A percentile compares a stretch with the other conserved stretches of the same genome.
phyloP scores from a whole-genome alignment of 1,140 invertebrate species.

The Tetragnatha versicolor region DNA sequence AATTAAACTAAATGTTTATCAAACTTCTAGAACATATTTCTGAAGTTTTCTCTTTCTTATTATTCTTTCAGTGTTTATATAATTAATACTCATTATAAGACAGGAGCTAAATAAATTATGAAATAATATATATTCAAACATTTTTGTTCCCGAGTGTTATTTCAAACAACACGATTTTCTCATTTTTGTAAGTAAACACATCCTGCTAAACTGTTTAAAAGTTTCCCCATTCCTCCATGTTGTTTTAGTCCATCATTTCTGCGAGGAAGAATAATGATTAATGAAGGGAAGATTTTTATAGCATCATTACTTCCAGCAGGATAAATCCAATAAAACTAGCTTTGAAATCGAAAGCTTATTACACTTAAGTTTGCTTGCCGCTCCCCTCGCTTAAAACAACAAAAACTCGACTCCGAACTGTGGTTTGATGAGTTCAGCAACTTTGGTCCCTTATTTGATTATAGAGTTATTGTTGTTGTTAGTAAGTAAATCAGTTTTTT shows the following conservation, averaged over 20 bases:
- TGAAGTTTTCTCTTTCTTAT: no score
- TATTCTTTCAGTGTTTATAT: no score
- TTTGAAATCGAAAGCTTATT: slow-evolving; percentile 42
- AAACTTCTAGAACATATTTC: no score
- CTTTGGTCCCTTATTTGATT: slow-evolving; percentile 4
- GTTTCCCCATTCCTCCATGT: neutral
- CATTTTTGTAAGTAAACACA: no score
- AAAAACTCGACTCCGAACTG: neutral
- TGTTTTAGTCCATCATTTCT: slow-evolving; percentile 10
- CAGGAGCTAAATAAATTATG: no score
- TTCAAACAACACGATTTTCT: no score
- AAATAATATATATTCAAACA: no score
- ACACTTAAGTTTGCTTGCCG: slow-evolving; percentile 22
- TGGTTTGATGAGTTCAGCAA: neutral
- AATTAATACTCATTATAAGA: no score
- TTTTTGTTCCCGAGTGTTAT: no score
- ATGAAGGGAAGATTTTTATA: slow-evolving; percentile 36
- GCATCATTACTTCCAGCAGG: slow-evolving; percentile 17
- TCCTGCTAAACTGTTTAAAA: neutral
- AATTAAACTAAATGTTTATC: no score
- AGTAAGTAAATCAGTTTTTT: slow-evolving; percentile 24
- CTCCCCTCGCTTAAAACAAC: neutral
- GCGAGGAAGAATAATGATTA: slow-evolving; percentile 27
- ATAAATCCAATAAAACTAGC: slow-evolving; percentile 21
- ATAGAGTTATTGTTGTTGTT: neutral